phyloP scores from a whole-genome alignment of 1,140 invertebrate species.

The Mactra quadrangularis region DNA sequence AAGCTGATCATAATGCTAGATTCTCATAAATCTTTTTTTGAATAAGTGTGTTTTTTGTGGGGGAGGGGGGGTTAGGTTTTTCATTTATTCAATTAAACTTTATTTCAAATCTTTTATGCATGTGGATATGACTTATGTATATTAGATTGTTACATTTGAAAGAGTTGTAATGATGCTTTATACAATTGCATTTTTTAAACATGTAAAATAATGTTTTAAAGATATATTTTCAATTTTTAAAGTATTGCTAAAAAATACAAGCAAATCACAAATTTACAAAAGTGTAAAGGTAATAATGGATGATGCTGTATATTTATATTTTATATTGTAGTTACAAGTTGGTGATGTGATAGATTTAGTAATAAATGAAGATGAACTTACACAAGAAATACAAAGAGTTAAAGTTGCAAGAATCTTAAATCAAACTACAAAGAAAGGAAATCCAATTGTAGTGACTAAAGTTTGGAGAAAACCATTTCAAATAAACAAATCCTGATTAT shows the following conservation, averaged over 20 bases:
- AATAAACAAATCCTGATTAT: background rate
- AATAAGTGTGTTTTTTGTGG: too few species aligned
- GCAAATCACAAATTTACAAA: background rate
- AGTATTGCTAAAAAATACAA: background rate
- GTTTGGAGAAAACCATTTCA: constrained; percentile 33
- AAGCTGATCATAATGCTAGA: too few species aligned
- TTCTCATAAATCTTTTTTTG: too few species aligned
- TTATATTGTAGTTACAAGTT: constrained; percentile 20
- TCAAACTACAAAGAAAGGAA: background rate
- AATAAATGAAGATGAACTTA: background rate
- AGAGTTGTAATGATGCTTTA: too few species aligned
- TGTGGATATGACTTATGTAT: too few species aligned
- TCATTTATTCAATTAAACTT: too few species aligned
- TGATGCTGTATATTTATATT: background rate
- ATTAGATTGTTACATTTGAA: too few species aligned
- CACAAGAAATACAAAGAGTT: constrained; percentile 5
- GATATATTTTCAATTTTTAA: background rate
- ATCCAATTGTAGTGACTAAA: constrained; percentile 10
- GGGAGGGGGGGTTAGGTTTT: too few species aligned
- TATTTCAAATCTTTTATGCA: too few species aligned
- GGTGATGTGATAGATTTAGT: constrained; percentile 35
- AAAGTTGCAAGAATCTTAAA: constrained; percentile 24
- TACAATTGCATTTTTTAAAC: too few species aligned
- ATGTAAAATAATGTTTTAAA: background rate
- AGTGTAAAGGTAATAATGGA: background rate